Conservation (phyloP, 2,888 invertebrate species). For the Portevinia maculata region DNA sequence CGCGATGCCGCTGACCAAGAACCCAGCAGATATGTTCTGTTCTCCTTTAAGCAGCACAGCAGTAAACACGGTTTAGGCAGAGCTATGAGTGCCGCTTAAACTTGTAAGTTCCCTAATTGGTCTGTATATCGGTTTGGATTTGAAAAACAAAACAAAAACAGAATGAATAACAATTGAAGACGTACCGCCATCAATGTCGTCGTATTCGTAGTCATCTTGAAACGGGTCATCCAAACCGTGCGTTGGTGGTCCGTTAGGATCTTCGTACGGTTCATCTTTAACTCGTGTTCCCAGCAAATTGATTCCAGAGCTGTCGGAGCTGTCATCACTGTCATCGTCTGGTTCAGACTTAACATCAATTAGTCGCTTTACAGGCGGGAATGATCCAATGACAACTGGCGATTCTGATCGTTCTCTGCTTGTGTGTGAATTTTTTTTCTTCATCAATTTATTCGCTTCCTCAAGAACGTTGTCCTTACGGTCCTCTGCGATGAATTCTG, state of each 20-base stretch:
- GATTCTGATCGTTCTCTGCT: slow-evolving; percentile 1
- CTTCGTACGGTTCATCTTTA: slow-evolving; percentile 73
- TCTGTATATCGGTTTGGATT: no score
- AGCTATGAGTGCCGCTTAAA: no score
- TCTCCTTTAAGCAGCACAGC: no score
- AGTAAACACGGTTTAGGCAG: no score
- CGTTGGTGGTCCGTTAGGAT: slow-evolving; percentile 27
- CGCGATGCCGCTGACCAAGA: no score
- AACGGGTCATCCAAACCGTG: slow-evolving; percentile 56
- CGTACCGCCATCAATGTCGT: slow-evolving; percentile 61
- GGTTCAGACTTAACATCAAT: slow-evolving; percentile 41
- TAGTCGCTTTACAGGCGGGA: not conserved
- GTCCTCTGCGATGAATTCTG: no score
- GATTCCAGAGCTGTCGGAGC: slow-evolving; percentile 54
- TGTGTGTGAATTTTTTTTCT: not conserved
- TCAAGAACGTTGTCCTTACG: slow-evolving; percentile 71
- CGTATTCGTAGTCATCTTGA: slow-evolving; percentile 66
- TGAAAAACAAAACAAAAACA: no score
- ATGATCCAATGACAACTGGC: not conserved
- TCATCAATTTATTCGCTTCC: slow-evolving; percentile 59
- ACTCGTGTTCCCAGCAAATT: slow-evolving; percentile 71
- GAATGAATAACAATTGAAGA: slow-evolving; percentile 4
- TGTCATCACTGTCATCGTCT: slow-evolving; percentile 50
- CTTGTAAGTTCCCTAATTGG: no score
- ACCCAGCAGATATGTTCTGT: no score